Percentiles rank a stretch among this genome's conserved stretches.
Conservation (phyloP, 2,888 invertebrate species). For the Euzophera pinguis region DNA sequence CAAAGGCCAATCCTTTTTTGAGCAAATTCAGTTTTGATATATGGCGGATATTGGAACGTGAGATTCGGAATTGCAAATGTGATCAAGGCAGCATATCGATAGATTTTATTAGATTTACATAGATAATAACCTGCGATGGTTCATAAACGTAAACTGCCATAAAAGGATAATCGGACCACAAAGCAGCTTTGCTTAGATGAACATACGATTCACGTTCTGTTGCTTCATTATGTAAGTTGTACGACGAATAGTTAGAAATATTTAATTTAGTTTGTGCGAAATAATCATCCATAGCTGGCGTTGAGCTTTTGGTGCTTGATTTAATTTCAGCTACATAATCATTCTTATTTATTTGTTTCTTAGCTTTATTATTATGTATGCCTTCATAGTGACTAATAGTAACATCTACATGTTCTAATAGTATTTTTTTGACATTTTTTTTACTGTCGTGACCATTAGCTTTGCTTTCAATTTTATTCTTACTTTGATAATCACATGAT, state of each 20-base stretch:
- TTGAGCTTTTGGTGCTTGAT: not conserved
- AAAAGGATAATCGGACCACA: conserved; percentile 58
- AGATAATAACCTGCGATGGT: conserved; percentile 48
- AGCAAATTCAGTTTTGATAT: too few relatives aligned
- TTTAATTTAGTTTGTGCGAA: not conserved
- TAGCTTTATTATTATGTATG: conserved; percentile 34
- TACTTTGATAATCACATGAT: not conserved
- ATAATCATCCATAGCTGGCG: not conserved
- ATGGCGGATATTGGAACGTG: too few relatives aligned
- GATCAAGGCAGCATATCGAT: too few relatives aligned
- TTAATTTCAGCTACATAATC: not conserved
- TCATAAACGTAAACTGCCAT: conserved; percentile 60
- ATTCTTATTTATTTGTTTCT: conserved; percentile 37
- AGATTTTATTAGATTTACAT: not conserved
- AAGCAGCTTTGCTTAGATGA: conserved; percentile 22
- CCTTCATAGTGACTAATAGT: conserved; percentile 27
- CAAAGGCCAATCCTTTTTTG: too few relatives aligned
- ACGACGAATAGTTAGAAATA: not conserved
- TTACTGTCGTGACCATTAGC: conserved; percentile 8
- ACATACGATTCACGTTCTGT: not conserved
- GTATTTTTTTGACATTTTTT: conserved; percentile 19
- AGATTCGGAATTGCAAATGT: too few relatives aligned
- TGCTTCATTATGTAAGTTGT: not conserved
- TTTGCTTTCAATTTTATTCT: conserved; percentile 21
- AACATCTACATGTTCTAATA: conserved; percentile 37